Evolutionary conservation across 2,888 invertebrate species (phyloP), one percentile per base, ranked within the genome.

Genomic region (Chloroclystis v-ata): DNA sequence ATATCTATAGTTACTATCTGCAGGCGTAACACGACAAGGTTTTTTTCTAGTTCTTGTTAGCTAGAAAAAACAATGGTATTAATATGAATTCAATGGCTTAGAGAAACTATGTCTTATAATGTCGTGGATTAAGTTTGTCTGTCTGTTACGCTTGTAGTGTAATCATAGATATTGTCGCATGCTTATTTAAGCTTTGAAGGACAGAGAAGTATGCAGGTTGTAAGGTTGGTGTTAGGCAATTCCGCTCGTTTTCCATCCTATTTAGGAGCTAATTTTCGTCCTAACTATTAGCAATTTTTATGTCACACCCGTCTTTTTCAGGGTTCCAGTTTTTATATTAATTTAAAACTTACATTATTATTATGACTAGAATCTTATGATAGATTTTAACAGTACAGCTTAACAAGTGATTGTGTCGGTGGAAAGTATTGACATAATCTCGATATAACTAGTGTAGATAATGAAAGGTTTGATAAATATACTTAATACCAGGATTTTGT

Each of bases 401-500:
- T 50, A 24, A 37, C 29, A 10, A 32, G 24, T 3, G 42, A 33
- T 30, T 49, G 45, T 49, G 41, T 37, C 42, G 25, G 45, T 46
- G 37, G 28, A 52, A 39, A 33, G 20, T 29, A 38, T 44, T 39
- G 49, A 41, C 55, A 46, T 12, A 33, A 37, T 38, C 26, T 40
- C 41, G 45, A 35, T 42, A 40, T 37, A 24, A 46, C 39, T 57
- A 53, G 42, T 16, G 57, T 57, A 57, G 57, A 49, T 50, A 45
- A 43, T 49, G 45, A 67, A 67, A 24, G 35, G 16, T 0, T 35
- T 35, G 33, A 44, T 67, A 69, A 45, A 30, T 46, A 39, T 69
- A 67, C 67, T 63, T 56, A 64, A 57, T 75, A 80, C 84, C 83
- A 82, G 80, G 84, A 82, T 85, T 85, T 81, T 78, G 72, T 75